phyloP scores from a whole-genome alignment of 2,888 invertebrate genomes.

The Steinernema carpocapsae region DNA sequence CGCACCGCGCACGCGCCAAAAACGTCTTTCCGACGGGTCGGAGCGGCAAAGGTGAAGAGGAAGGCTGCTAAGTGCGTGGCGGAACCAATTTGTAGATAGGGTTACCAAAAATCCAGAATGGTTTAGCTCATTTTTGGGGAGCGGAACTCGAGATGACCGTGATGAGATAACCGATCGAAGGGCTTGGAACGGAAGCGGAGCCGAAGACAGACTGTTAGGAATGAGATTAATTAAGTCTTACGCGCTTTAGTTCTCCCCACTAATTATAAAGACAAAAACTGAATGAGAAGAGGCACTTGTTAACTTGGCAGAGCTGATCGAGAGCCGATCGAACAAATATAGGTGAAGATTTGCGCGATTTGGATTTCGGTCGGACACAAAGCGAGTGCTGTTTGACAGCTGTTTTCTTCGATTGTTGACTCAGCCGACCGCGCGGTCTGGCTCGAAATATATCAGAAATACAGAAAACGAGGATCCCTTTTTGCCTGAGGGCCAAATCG shows the following conservation, averaged over 20 bases:
- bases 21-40: not conserved
- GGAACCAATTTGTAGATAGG: not conserved
- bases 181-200: not conserved
- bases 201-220: not conserved
- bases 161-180: not conserved
- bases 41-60: not conserved
- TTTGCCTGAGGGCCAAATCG: too few species aligned
- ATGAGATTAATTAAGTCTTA: not conserved
- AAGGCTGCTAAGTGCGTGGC: too few species aligned
- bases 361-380: constrained; percentile 13
- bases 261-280: not conserved
- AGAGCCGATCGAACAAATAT: not conserved
- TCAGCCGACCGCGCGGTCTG: constrained; percentile 10
- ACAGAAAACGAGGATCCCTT: too few species aligned
- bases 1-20: not conserved
- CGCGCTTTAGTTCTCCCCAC: not conserved
- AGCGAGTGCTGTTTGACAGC: constrained; percentile 11
- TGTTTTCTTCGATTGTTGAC: constrained; percentile 31
- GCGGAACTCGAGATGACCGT: not conserved
- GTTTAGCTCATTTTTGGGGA: not conserved
- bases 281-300: not conserved
- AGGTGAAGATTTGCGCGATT: constrained; percentile 14
- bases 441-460: too few species aligned
- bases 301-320: constrained; percentile 1
- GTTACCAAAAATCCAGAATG: not conserved